phyloP scores from a whole-genome alignment of 2,113 vertebrate genomes.

The Heterotis niloticus region DNA sequence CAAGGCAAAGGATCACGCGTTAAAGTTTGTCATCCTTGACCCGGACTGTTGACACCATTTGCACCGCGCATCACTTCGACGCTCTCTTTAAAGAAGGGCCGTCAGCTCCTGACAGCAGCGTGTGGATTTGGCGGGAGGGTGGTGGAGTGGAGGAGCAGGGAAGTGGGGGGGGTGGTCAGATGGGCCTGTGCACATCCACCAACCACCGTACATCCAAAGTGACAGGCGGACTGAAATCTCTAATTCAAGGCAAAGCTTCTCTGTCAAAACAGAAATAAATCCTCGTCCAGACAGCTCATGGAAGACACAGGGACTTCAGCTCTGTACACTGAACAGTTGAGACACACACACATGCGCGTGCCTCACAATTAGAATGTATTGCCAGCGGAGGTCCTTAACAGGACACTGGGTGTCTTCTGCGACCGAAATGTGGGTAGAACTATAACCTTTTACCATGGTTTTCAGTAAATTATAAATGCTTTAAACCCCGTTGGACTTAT shows the following conservation, averaged over 20 bases:
- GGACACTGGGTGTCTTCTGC: background rate
- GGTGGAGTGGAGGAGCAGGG: background rate
- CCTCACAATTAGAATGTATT: background rate
- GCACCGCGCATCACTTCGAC: background rate
- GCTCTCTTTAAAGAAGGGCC: background rate
- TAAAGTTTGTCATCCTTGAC: constrained; percentile 21
- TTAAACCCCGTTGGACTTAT: background rate
- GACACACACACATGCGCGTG: constrained; percentile 1
- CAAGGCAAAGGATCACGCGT: constrained; percentile 7
- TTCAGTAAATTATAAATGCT: too few species aligned
- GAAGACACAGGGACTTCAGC: background rate
- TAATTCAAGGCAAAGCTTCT: background rate
- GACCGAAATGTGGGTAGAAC: background rate
- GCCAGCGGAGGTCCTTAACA: background rate
- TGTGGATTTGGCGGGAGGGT: background rate
- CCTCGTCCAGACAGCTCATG: background rate
- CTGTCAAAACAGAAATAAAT: background rate
- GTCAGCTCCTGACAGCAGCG: background rate
- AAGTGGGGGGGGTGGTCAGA: too few species aligned
- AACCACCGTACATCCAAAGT: background rate
- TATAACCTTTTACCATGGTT: constrained; percentile 4
- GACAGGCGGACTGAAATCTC: background rate
- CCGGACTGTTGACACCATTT: background rate
- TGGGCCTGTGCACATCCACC: background rate
- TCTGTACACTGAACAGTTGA: background rate